phyloP scores from a whole-genome alignment of 2,888 invertebrate genomes.

The Mythimna impura region DNA sequence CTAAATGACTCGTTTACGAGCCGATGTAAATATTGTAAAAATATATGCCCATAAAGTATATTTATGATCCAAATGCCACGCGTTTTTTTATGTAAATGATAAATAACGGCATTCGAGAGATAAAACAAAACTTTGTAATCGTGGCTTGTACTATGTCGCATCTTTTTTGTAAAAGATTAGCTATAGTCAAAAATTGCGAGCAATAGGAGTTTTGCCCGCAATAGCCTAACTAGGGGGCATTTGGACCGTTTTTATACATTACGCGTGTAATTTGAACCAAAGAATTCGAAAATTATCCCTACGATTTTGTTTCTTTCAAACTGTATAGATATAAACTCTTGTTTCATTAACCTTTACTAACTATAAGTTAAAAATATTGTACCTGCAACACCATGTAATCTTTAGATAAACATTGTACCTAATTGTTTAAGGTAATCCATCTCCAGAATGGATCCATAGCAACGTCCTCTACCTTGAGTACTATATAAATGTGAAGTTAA shows the following conservation, averaged over 20 bases:
- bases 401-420: constrained; percentile 51
- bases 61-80: constrained; percentile 61
- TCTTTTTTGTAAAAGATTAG: not conserved
- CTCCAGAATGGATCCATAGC: constrained; percentile 3
- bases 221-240: constrained; percentile 40
- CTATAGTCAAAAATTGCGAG: not conserved
- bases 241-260: constrained; percentile 58
- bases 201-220: not conserved
- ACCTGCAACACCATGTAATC: constrained; percentile 75
- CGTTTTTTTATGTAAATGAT: not conserved
- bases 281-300: constrained; percentile 67
- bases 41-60: constrained; percentile 46
- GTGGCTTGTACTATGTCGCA: too few species aligned
- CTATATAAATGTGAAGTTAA: constrained; percentile 23
- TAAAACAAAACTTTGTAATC: too few species aligned
- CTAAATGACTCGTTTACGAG: constrained; percentile 43
- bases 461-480: constrained; percentile 20
- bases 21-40: constrained; percentile 64
- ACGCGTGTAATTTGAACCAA: constrained; percentile 63
- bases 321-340: constrained; percentile 49
- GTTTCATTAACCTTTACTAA: constrained; percentile 61
- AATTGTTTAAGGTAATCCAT: constrained; percentile 48
- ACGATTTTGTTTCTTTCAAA: constrained; percentile 61
- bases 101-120: not conserved
- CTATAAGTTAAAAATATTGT: constrained; percentile 73